Conservation (phyloP, 2,113 vertebrate genomes). For the Xenopus tropicalis region UCB_Xtro_10.0 CM004449.2:22098001-22098500, state of each 20-base stretch:
- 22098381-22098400: constrained; percentile 8
- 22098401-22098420: not conserved
- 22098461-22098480: constrained; percentile 17
- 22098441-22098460: constrained; percentile 12
- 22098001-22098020: no score
- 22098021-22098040: no score
- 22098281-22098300: not conserved
- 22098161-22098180: no score
- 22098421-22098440: not conserved
- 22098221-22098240: not conserved
- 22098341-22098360: not conserved
- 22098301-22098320: not conserved
- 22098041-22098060: no score
- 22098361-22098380: not conserved
- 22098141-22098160: no score
- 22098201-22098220: not conserved
- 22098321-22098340: not conserved
- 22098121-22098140: no score
- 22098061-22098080: no score
- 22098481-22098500: not conserved
- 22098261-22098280: not conserved
- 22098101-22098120: no score
- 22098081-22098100: no score
- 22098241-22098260: not conserved
- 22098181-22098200: not conserved